phyloP scores from a whole-genome alignment of 2,113 vertebrate species.

The Ptyas mucosa region DNA sequence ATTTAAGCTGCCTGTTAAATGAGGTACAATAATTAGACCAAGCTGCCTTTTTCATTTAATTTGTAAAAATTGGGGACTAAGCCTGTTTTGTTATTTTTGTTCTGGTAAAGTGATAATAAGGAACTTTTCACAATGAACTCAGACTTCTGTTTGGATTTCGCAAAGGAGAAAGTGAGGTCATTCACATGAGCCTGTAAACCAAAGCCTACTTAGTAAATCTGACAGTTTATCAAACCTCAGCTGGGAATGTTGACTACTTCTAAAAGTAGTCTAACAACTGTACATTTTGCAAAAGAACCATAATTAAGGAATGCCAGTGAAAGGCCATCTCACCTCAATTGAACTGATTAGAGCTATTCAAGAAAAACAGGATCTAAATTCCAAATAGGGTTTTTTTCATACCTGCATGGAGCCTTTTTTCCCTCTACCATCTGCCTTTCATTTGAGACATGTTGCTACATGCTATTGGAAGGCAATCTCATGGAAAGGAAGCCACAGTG shows the following conservation, averaged over 20 bases:
- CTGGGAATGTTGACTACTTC: not conserved
- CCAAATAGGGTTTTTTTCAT: not conserved
- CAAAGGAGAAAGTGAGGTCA: not conserved
- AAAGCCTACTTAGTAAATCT: not conserved
- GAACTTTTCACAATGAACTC: not conserved
- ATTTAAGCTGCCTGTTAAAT: not conserved
- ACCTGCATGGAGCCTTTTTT: not conserved
- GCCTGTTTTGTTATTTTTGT: not conserved
- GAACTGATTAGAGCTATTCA: not conserved
- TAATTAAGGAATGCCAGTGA: constrained; percentile 35
- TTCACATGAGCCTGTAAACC: not conserved
- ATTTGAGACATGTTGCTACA: not conserved
- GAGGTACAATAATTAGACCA: not conserved
- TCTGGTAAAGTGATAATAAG: not conserved
- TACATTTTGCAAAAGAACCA: constrained; percentile 20
- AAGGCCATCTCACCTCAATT: constrained; percentile 35
- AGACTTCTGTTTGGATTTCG: not conserved
- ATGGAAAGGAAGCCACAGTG: not conserved
- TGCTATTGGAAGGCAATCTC: not conserved
- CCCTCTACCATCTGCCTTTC: not conserved
- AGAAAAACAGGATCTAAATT: constrained; percentile 48
- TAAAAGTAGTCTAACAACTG: not conserved
- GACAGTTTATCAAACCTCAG: not conserved
- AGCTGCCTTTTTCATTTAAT: not conserved
- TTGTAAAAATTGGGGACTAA: not conserved